phyloP scores from a whole-genome alignment of 2,888 invertebrate genomes.

The Criorhina ranunculi region DNA sequence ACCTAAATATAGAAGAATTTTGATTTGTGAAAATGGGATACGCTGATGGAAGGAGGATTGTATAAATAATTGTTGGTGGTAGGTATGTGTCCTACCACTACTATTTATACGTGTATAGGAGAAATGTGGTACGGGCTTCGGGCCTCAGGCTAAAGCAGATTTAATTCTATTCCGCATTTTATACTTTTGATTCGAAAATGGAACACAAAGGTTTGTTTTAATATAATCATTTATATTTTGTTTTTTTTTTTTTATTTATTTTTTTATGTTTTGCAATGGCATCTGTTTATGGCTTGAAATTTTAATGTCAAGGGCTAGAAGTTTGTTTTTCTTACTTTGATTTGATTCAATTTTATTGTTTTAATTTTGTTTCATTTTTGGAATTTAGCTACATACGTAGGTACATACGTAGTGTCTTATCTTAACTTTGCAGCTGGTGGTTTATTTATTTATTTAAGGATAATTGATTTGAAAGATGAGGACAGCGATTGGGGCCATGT shows the following conservation, averaged over 20 bases:
- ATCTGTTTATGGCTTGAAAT: slow-evolving; percentile 25
- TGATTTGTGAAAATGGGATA: slow-evolving; percentile 74
- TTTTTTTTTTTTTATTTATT: slow-evolving; percentile 52
- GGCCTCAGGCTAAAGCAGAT: slow-evolving; percentile 62
- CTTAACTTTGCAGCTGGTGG: too few species aligned
- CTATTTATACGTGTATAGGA: slow-evolving; percentile 60
- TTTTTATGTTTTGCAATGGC: slow-evolving; percentile 31
- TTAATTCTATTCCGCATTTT: slow-evolving; percentile 74
- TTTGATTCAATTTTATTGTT: slow-evolving; percentile 50
- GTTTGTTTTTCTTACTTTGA: slow-evolving; percentile 48
- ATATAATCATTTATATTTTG: slow-evolving; percentile 64
- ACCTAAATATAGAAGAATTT: slow-evolving; percentile 68
- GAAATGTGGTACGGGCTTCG: slow-evolving; percentile 54
- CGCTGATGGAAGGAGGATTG: slow-evolving; percentile 69
- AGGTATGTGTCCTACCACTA: slow-evolving; percentile 11
- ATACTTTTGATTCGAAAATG: slow-evolving; percentile 67
- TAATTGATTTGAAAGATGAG: too few species aligned
- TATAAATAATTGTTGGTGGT: slow-evolving; percentile 67
- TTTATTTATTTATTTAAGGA: too few species aligned
- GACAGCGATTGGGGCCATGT: too few species aligned
- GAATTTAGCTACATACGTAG: too few species aligned
- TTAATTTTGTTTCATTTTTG: slow-evolving; percentile 10
- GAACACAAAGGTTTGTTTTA: slow-evolving; percentile 67
- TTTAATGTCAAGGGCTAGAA: slow-evolving; percentile 24
- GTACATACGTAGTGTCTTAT: too few species aligned